Evolutionary conservation across 2,113 vertebrate species (phyloP), one percentile per base, ranked within the genome.

Genomic region (Oreochromis spilurus): DNA sequence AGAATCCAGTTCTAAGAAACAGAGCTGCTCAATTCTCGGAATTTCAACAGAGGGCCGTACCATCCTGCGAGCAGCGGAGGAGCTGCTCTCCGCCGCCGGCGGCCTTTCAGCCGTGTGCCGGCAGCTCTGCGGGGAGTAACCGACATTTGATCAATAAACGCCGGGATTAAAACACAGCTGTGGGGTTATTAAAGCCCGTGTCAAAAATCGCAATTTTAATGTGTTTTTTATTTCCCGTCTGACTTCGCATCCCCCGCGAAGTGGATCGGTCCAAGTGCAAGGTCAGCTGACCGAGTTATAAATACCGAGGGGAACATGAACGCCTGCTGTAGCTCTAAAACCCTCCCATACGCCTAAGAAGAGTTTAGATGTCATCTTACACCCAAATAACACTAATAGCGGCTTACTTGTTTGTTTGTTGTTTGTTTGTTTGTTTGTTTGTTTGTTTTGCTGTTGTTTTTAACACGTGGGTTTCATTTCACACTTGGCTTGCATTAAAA

Each of bases 11-110:
- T 75, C 70, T 50, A 97, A 98, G 98, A 99, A 99, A 97, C 97
- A 95, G 96, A 95, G 95, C 94, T 87, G 97, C 97, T 96, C 96
- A 98, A 97, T 99, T 99, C 98, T 99, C 97, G 98, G 98, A 99
- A 99, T 98, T 98, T 98, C 97, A 98, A 97, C 97, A 96, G 90
- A 79, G 87, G 97, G 90, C 94, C 58, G 91, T 95, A 97, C 98
- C 97, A 99, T 85, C 90, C 48, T 52, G 0, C 7, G 3, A 2
- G 1, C 5, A 84, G 90, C 83, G 97, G 97, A 96, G 96, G 88
- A 52, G 80, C 3, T 0, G 9, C 13, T 2, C 8, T 0, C 21
- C 0, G 2, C 12, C 2, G 0, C 1, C 6, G 3, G 2, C 38
- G 1, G 50, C 19, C 3, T 10, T 55, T 10, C 8, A 16, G 10